Percentiles rank a stretch among this genome's conserved stretches.
phyloP scores from a whole-genome alignment of 2,113 vertebrate genomes.

The Furnarius figulus region DNA sequence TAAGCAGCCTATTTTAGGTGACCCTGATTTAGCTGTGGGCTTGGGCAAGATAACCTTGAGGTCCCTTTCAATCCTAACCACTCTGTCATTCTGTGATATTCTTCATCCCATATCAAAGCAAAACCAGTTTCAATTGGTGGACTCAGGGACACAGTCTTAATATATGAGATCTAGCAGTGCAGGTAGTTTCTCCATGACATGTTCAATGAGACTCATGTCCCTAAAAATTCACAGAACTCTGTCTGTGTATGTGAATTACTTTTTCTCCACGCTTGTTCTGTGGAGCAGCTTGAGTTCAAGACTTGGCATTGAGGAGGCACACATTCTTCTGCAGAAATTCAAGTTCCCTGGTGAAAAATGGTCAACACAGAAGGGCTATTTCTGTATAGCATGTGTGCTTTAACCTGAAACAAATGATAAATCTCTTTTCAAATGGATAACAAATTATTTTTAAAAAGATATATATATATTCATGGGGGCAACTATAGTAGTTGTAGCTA shows the following conservation, averaged over 20 bases:
- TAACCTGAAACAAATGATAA: neutral
- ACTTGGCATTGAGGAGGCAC: neutral
- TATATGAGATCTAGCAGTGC: neutral
- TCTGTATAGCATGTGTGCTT: neutral
- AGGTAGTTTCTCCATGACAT: neutral
- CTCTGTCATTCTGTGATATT: neutral
- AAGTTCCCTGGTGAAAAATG: neutral
- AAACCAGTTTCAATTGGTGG: neutral
- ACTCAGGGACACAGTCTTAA: neutral
- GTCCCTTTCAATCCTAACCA: neutral
- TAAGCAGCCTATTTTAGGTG: neutral
- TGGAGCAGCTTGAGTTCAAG: neutral
- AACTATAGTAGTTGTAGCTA: neutral
- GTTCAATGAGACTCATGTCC: neutral
- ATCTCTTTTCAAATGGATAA: neutral
- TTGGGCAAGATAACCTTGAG: neutral
- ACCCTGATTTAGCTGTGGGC: neutral
- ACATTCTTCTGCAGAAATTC: neutral
- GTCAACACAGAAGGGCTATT: neutral
- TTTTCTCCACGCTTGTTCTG: neutral
- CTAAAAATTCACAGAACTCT: neutral
- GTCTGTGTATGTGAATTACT: neutral
- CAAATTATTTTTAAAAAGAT: neutral
- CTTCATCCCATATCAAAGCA: neutral
- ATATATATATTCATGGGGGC: neutral